These are phyloP conservation scores for Heliornis fulica DNA, from an alignment of 2,113 vertebrate species.

Conservation along the genomic window DNA sequence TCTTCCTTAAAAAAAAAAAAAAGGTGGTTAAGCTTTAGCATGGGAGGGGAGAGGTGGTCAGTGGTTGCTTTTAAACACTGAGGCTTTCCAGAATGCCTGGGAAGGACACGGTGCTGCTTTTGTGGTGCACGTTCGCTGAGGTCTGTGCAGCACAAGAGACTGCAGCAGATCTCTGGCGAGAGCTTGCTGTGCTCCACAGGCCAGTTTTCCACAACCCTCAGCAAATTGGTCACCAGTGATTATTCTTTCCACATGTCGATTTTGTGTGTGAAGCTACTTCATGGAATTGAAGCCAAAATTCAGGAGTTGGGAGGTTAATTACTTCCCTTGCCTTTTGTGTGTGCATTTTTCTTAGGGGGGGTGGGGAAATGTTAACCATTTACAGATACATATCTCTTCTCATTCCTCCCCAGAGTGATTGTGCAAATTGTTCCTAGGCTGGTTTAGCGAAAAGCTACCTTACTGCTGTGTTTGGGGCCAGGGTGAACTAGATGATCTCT, in stretches of 20 bases:
- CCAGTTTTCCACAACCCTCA: conserved; percentile 38
- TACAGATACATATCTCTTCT: neutral
- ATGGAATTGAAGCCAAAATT: neutral
- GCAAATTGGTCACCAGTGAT: neutral
- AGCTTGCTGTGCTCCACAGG: neutral
- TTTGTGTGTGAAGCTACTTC: neutral
- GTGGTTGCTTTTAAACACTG: neutral
- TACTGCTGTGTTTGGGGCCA: too few relatives aligned
- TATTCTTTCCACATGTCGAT: conserved; percentile 7
- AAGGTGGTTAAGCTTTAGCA: neutral
- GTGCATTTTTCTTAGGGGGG: neutral
- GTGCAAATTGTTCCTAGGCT: neutral
- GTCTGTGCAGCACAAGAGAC: neutral
- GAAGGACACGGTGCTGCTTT: neutral
- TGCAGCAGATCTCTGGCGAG: neutral
- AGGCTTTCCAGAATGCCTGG: conserved; percentile 9
- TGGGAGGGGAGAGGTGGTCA: neutral
- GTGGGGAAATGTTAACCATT: neutral
- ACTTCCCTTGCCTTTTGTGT: neutral
- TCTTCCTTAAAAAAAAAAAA: neutral
- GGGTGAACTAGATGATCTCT: too few relatives aligned
- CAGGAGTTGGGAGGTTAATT: neutral
- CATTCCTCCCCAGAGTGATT: neutral
- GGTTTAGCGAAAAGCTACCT: neutral
- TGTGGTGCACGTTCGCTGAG: neutral